These are phyloP conservation scores for Phaethon lepturus DNA, from an alignment of 2,113 vertebrate species.

Conservation along the genomic window DNA sequence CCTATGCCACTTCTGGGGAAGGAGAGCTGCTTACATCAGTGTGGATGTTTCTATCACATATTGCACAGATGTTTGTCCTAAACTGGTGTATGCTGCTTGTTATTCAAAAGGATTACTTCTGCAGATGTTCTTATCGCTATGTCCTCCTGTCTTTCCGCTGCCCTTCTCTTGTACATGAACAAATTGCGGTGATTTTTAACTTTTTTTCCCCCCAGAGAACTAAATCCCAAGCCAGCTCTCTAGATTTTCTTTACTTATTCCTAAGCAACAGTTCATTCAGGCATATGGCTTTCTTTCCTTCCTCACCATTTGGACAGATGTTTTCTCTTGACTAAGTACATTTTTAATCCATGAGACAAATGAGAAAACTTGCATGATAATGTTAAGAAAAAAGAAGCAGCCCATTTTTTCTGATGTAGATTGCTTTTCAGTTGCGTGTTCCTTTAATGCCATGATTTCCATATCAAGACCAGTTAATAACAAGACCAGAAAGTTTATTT, in stretches of 20 bases:
- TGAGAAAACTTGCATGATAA: neutral
- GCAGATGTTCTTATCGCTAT: neutral
- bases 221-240: neutral
- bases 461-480: neutral
- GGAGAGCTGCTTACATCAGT: rapidly evolving
- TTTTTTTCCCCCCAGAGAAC: neutral
- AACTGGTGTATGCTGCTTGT: neutral
- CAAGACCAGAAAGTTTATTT: neutral
- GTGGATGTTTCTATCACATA: neutral
- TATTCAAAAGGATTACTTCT: neutral
- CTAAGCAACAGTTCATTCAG: neutral
- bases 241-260: neutral
- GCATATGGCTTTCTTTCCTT: constrained; percentile 1
- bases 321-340: neutral
- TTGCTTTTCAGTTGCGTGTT: neutral
- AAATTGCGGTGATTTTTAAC: neutral
- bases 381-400: neutral
- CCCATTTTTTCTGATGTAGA: neutral
- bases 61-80: neutral
- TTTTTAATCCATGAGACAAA: neutral
- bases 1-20: neutral
- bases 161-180: neutral
- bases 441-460: neutral
- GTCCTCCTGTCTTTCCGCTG: neutral
- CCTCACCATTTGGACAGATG: constrained; percentile 24